These are phyloP conservation scores for Mechanitis mazaeus DNA, from an alignment of 2,888 invertebrate genomes.

Conservation along the genomic window DNA sequence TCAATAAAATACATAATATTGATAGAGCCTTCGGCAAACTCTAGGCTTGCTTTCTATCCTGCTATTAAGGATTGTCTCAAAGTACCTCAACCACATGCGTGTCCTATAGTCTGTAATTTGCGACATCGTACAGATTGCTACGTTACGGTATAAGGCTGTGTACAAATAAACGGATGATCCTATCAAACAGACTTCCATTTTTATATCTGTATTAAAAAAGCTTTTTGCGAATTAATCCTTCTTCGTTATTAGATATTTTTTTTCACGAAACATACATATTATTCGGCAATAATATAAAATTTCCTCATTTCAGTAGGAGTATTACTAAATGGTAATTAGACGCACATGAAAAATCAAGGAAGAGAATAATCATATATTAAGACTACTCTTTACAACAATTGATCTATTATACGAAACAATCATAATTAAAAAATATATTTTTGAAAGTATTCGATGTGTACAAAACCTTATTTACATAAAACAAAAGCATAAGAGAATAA, in stretches of 20 bases:
- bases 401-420: not conserved
- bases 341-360: no score
- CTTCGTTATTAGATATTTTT: no score
- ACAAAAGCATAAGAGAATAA: slow-evolving; percentile 46
- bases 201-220: no score
- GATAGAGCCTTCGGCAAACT: slow-evolving; percentile 42
- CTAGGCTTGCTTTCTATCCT: slow-evolving; percentile 51
- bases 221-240: no score
- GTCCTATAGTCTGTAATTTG: slow-evolving; percentile 61
- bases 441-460: slow-evolving; percentile 12
- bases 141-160: slow-evolving; percentile 46
- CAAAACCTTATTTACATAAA: slow-evolving; percentile 56
- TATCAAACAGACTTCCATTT: no score
- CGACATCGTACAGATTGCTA: slow-evolving; percentile 51
- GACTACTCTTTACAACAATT: no score
- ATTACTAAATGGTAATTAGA: no score
- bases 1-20: not conserved
- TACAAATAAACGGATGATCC: slow-evolving; percentile 6
- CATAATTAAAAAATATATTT: not conserved
- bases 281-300: no score
- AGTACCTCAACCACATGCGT: slow-evolving; percentile 56
- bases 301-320: no score
- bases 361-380: no score
- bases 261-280: no score
- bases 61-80: slow-evolving; percentile 67